A percentile compares a stretch with the other conserved stretches of the same genome.
phyloP scores from a whole-genome alignment of 2,797 vertebrate species.

The Jordanella pulchra region DNA sequence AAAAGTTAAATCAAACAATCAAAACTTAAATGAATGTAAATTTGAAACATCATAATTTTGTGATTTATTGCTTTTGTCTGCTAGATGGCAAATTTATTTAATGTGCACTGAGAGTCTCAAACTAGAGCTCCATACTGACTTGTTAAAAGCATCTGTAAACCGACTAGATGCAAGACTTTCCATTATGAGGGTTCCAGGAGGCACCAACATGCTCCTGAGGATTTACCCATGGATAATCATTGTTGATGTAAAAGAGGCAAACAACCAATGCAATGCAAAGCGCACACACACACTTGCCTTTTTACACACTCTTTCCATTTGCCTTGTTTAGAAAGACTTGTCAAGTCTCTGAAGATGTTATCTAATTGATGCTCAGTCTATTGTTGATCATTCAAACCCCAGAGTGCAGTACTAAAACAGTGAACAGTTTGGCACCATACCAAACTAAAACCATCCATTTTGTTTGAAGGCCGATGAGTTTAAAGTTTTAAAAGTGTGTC shows the following conservation, averaged over 20 bases:
- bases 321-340: constrained; percentile 55
- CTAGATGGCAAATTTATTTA: constrained; percentile 20
- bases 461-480: not conserved
- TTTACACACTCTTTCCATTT: constrained; percentile 32
- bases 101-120: constrained; percentile 19
- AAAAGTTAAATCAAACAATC: not conserved
- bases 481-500: not conserved
- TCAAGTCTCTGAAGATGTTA: constrained; percentile 57
- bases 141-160: constrained; percentile 21
- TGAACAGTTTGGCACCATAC: not conserved
- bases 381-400: constrained; percentile 67
- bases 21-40: not conserved
- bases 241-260: constrained; percentile 44
- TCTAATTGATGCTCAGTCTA: constrained; percentile 58
- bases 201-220: constrained; percentile 44
- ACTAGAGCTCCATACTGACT: constrained; percentile 28
- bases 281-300: not conserved
- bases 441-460: constrained; percentile 5
- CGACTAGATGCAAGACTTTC: constrained; percentile 51
- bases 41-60: not conserved
- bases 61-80: not conserved
- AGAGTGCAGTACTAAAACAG: constrained; percentile 41
- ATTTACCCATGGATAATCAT: constrained; percentile 38
- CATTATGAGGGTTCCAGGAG: constrained; percentile 39
- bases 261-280: constrained; percentile 9